Base-by-base conservation (phyloP, 2,888 invertebrate species). In the Synergus laeviventris region DNA sequence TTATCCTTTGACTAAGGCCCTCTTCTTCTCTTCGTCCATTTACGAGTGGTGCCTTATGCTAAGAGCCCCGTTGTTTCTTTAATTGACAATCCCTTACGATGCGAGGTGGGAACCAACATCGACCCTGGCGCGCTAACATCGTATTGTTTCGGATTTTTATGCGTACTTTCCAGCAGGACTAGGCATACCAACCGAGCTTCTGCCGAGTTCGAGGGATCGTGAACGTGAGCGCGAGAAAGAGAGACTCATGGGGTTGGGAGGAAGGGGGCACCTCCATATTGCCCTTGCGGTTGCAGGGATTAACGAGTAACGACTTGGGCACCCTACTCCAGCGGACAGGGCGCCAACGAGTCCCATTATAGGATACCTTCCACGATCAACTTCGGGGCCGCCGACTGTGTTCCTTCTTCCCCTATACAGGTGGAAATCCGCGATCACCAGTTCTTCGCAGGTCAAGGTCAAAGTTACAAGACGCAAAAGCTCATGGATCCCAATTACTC, bases 81-180 rank as follows among this genome's bases (percentile, higher is more conserved):
- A 91, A 91, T 91, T 91, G 91, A 91, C 90, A 89, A 90, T 89
- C 83, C 83, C 78, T 74, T 78, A 79, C 77, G 83, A 82, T 70
- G 59, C 83, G 83, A 89, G 89, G 90, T 91, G 91, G 91, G 89
- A 90, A 90, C 87, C 88, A 78, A 89, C 90, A 89, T 87, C 85
- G 87, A 80, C 85, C 84, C 80, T 79, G 86, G 85, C 86, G 86
- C 87, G 85, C 86, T 87, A 84, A 89, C 90, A 90, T 86, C 86
- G 89, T 91, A 91, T 91, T 91, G 91, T 91, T 88, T 86, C 85
- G 79, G 79, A 84, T 87, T 89, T 89, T 89, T 89, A 84, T 86
- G 85, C 85, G 77, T 84, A 85, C 84, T 85, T 81, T 82, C 78
- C 36, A 62, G 62, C n/a, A 62, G 18, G 45, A 54, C 70, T 70